A percentile compares a stretch with the other conserved stretches of the same genome.
phyloP scores from a whole-genome alignment of 2,113 vertebrate species.

The Caranx melampygus region DNA sequence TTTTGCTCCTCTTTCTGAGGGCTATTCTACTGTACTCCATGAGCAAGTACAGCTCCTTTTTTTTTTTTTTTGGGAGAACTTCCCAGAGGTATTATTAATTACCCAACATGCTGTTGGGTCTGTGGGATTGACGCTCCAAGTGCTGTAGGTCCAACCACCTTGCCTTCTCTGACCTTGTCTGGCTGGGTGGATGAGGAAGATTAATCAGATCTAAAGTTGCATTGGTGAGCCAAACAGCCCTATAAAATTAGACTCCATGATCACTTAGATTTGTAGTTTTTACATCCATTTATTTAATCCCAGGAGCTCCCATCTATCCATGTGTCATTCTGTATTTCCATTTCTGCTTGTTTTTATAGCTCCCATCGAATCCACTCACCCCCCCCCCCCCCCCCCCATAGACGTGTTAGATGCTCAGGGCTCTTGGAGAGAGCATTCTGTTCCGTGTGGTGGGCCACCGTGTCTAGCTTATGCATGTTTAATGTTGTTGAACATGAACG shows the following conservation, averaged over 20 bases:
- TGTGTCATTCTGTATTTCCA: conserved; percentile 52
- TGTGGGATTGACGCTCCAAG: conserved; percentile 55
- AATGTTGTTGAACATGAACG: conserved; percentile 84
- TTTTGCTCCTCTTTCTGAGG: conserved; percentile 75
- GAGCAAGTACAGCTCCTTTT: conserved; percentile 48
- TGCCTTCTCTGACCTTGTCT: conserved; percentile 60
- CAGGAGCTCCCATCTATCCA: conserved; percentile 38
- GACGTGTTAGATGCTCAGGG: conserved; percentile 50
- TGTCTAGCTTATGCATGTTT: conserved; percentile 82
- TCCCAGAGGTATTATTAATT: conserved; percentile 74
- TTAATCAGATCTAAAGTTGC: conserved; percentile 57
- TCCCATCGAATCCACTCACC: conserved; percentile 45
- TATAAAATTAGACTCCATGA: conserved; percentile 58
- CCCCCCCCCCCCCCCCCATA: background rate
- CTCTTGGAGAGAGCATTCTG: conserved; percentile 52
- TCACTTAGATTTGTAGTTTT: conserved; percentile 57
- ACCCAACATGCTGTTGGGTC: conserved; percentile 55
- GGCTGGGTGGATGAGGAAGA: conserved; percentile 38
- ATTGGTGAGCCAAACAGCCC: conserved; percentile 39
- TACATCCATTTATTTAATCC: conserved; percentile 55
- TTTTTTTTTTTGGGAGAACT: conserved; percentile 50
- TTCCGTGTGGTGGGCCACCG: conserved; percentile 58
- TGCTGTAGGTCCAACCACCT: conserved; percentile 53
- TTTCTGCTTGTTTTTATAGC: conserved; percentile 63
- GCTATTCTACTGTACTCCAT: conserved; percentile 68